Conservation (phyloP, 2,113 vertebrate species). For the Gracilinanus agilis region DNA sequence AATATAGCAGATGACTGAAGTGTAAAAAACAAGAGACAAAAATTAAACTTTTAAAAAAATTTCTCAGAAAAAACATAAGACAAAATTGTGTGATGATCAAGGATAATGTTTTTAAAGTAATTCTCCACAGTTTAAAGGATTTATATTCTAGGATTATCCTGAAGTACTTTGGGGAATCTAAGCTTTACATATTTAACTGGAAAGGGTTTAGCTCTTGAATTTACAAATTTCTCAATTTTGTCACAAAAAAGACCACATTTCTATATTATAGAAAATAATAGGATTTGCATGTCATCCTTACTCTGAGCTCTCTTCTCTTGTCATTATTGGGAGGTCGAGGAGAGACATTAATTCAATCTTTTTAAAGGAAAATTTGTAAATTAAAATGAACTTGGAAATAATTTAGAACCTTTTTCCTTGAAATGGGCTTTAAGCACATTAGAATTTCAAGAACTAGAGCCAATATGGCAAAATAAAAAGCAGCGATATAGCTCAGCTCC, state of each 20-base stretch:
- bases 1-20: neutral
- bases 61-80: neutral
- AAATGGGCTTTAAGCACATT: neutral
- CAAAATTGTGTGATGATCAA: neutral
- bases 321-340: slow-evolving; percentile 5
- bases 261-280: slow-evolving; percentile 15
- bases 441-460: neutral
- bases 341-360: neutral
- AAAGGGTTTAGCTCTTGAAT: slow-evolving; percentile 41
- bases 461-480: neutral
- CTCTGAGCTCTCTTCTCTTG: slow-evolving; percentile 1
- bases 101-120: neutral
- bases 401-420: neutral
- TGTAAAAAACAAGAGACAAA: neutral
- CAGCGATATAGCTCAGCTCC: neutral
- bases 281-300: slow-evolving; percentile 10
- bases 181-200: slow-evolving; percentile 33
- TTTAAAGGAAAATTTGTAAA: neutral
- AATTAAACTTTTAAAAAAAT: neutral
- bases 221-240: slow-evolving; percentile 35
- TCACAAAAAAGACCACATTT: slow-evolving; percentile 28
- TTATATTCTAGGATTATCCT: slow-evolving; percentile 27
- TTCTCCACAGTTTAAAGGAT: slow-evolving; percentile 14
- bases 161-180: slow-evolving; percentile 19
- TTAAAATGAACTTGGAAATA: neutral